A percentile compares a stretch with the other conserved stretches of the same genome.
Conservation (phyloP, 2,888 invertebrate genomes). For the Calephelis perditalis region DNA sequence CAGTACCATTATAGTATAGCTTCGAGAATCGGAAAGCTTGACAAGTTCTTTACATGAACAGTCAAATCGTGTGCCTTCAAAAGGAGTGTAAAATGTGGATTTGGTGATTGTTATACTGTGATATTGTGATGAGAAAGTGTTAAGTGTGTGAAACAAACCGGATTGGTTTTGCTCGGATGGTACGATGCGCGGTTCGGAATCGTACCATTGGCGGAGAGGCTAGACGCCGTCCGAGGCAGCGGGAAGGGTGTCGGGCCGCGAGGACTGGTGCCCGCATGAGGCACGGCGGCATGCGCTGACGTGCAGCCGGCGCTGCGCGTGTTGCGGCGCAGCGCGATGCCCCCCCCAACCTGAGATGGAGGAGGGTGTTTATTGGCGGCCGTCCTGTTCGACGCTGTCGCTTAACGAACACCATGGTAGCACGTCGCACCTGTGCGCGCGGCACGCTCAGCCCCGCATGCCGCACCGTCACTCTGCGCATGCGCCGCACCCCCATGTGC, state of each 20-base stretch:
- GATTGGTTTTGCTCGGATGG: conserved; percentile 45
- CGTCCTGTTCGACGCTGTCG: conserved; percentile 73
- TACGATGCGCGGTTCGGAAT: conserved; percentile 63
- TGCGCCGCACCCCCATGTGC: conserved; percentile 53
- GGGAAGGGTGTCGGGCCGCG: conserved; percentile 76
- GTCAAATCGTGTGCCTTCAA: conserved; percentile 8
- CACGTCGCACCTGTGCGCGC: conserved; percentile 65
- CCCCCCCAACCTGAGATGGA: conserved; percentile 68
- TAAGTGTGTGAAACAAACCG: conserved; percentile 28
- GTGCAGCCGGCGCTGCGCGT: conserved; percentile 74
- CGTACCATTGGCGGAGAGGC: conserved; percentile 59
- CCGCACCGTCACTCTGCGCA: conserved; percentile 61
- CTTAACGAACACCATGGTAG: conserved; percentile 72
- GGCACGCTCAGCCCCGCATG: conserved; percentile 59
- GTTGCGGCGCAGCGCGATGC: conserved; percentile 76
- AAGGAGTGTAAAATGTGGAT: conserved; percentile 26
- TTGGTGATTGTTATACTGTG: conserved; percentile 25
- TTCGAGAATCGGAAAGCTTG: conserved; percentile 25
- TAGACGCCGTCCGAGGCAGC: conserved; percentile 50
- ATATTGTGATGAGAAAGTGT: conserved; percentile 23
- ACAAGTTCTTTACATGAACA: conserved; percentile 19
- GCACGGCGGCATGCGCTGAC: conserved; percentile 75
- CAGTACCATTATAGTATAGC: conserved; percentile 1
- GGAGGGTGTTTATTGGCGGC: conserved; percentile 73
- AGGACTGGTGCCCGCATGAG: conserved; percentile 76